These are phyloP conservation scores for Pomphorhynchus laevis DNA, from an alignment of 1,140 invertebrate species.

Conservation along the genomic window DNA sequence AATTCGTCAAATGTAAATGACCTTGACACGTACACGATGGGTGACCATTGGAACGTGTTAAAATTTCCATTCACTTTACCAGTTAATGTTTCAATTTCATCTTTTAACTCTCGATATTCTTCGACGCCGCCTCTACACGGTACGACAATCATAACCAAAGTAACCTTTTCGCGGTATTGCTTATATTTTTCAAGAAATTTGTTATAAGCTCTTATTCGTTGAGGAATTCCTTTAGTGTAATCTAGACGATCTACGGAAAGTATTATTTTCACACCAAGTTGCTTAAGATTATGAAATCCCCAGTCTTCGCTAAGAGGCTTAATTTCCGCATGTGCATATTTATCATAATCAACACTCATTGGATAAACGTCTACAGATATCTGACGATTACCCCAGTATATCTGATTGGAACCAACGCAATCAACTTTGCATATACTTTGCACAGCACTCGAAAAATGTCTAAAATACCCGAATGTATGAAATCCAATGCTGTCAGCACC, in stretches of 20 bases:
- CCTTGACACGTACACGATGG: conserved; percentile 53
- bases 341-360: not conserved
- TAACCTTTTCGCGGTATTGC: conserved; percentile 39
- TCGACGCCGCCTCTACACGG: conserved; percentile 52
- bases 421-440: too few species aligned
- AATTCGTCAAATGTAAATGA: conserved; percentile 41
- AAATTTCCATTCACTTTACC: conserved; percentile 48
- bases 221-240: conserved; percentile 53
- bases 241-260: conserved; percentile 50
- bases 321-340: not conserved
- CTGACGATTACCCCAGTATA: not conserved
- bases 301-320: too few species aligned
- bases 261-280: conserved; percentile 28
- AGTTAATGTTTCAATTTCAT: conserved; percentile 52
- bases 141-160: conserved; percentile 43
- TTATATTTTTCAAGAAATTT: conserved; percentile 43
- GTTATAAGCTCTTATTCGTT: conserved; percentile 44
- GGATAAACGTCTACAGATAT: not conserved
- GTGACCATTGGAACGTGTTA: conserved; percentile 41
- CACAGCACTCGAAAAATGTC: conserved; percentile 58
- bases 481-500: conserved; percentile 60
- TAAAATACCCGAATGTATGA: conserved; percentile 52
- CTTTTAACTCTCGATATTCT: conserved; percentile 53
- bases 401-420: too few species aligned
- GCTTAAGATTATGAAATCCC: too few species aligned